Percentiles rank a stretch among this genome's conserved stretches.
Conservation (phyloP, 2,888 invertebrate genomes). For the Thymelicus lineola region DNA sequence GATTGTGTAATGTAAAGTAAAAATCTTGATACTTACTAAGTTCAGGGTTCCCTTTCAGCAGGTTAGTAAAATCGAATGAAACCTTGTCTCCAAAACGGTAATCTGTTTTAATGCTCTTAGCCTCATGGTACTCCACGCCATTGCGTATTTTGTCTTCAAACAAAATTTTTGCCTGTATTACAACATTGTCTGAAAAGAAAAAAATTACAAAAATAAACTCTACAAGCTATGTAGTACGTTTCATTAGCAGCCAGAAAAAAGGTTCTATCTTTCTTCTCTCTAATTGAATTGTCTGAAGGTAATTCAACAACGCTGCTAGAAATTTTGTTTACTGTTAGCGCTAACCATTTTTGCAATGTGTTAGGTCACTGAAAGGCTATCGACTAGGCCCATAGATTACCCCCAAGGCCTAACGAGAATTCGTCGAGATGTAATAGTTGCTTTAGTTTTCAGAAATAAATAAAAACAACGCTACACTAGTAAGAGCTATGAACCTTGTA, state of each 20-base stretch:
- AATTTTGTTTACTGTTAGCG: too few species aligned
- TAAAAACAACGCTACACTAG: neutral
- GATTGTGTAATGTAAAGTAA: neutral
- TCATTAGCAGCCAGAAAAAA: too few species aligned
- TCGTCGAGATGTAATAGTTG: too few species aligned
- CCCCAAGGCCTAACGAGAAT: too few species aligned
- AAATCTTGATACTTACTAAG: conserved; percentile 58
- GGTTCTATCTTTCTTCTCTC: too few species aligned
- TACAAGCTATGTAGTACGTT: too few species aligned
- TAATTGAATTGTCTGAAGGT: too few species aligned
- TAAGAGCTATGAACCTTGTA: conserved; percentile 23
- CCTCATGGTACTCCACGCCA: conserved; percentile 59
- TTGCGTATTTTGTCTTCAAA: conserved; percentile 60
- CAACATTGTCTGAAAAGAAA: conserved; percentile 57
- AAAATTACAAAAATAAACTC: neutral
- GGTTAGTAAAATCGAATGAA: conserved; percentile 60
- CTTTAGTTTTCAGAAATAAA: too few species aligned
- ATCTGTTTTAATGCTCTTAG: conserved; percentile 54
- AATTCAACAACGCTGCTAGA: too few species aligned
- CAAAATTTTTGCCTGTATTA: conserved; percentile 50
- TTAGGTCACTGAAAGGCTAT: too few species aligned
- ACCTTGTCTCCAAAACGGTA: conserved; percentile 59
- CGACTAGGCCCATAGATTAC: too few species aligned
- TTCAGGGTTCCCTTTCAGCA: conserved; percentile 68
- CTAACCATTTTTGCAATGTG: too few species aligned